phyloP scores from a whole-genome alignment of 2,797 vertebrate species.

The Rallus crepitans region DNA sequence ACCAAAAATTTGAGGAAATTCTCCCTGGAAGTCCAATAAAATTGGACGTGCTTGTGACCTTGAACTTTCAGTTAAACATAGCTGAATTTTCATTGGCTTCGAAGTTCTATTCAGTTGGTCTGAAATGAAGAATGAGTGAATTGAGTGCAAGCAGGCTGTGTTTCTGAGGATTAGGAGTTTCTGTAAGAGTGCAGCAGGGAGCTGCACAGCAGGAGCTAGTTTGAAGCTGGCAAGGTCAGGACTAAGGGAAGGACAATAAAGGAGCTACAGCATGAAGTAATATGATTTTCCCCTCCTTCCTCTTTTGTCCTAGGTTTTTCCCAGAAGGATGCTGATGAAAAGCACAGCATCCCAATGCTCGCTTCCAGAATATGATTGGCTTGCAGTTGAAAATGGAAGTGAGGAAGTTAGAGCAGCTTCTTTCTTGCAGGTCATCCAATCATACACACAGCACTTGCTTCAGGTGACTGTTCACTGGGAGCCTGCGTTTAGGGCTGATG shows the following conservation, averaged over 20 bases:
- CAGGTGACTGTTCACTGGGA: background rate
- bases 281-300: background rate
- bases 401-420: background rate
- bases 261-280: background rate
- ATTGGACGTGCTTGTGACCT: background rate
- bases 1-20: background rate
- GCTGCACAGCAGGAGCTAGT: conserved; percentile 31
- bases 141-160: background rate
- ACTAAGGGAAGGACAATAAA: background rate
- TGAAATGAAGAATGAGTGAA: conserved; percentile 11
- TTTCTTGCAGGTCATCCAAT: background rate
- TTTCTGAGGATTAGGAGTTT: background rate
- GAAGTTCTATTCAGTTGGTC: background rate
- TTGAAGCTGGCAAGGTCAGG: conserved; percentile 25
- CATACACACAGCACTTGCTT: background rate
- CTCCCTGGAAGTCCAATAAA: background rate
- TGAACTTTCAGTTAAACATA: background rate
- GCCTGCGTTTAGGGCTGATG: background rate
- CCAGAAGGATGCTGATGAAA: background rate
- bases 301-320: background rate
- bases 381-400: background rate
- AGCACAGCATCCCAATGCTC: background rate
- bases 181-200: background rate
- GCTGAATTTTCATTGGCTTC: background rate
- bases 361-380: background rate